A percentile compares a stretch with the other conserved stretches of the same genome.
phyloP scores from a whole-genome alignment of 2,797 vertebrate species.

The Chelon auratus region DNA sequence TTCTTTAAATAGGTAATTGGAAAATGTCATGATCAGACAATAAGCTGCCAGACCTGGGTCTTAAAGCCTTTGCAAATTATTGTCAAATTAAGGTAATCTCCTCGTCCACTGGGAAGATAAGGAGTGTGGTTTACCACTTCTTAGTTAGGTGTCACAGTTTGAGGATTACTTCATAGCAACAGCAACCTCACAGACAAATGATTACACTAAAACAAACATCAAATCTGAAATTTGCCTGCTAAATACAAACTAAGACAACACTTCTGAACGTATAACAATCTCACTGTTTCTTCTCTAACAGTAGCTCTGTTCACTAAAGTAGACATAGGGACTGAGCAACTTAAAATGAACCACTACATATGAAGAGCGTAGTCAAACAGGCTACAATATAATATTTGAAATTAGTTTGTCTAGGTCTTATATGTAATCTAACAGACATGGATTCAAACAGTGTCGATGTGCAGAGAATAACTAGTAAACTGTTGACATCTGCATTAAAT shows the following conservation, averaged over 20 bases:
- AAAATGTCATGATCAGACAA: background rate
- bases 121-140: background rate
- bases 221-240: background rate
- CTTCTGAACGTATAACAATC: slow-evolving; percentile 4
- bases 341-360: slow-evolving; percentile 1
- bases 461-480: too few species aligned
- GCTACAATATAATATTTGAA: background rate
- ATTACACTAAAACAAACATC: background rate
- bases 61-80: background rate
- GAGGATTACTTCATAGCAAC: background rate
- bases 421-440: background rate
- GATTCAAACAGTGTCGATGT: background rate
- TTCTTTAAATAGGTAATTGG: background rate
- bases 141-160: background rate
- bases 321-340: background rate
- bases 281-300: background rate
- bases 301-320: background rate
- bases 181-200: background rate
- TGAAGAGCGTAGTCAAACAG: background rate
- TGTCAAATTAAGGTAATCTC: background rate
- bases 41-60: background rate
- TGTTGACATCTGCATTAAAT: too few species aligned
- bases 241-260: background rate
- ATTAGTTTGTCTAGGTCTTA: background rate
- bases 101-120: background rate